Evolutionary conservation across 2,113 vertebrate genomes (phyloP).

Genomic region (Neofelis nebulosa): DNA sequence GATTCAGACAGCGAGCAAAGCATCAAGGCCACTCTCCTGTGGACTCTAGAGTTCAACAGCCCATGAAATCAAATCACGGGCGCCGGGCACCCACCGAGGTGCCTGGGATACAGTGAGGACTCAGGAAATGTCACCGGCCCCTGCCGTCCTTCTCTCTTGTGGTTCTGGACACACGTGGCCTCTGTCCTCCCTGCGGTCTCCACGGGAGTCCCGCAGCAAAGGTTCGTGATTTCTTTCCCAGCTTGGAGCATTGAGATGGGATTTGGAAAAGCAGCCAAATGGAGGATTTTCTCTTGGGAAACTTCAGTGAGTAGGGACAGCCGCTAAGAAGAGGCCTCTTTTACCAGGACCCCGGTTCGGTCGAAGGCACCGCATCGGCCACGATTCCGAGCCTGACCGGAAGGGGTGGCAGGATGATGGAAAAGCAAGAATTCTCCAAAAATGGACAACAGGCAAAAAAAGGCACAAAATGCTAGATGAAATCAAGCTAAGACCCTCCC

Average conservation of each 20-base stretch:
- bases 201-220: background rate
- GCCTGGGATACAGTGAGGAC: background rate
- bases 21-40: fast-evolving
- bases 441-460: too few relatives aligned
- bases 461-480: background rate
- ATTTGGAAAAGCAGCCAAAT: slow-evolving; percentile 11
- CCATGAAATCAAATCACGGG: fast-evolving
- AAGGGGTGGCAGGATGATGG: background rate
- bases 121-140: fast-evolving
- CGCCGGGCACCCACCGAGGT: fast-evolving
- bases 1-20: background rate
- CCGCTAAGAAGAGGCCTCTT: background rate
- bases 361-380: fast-evolving
- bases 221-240: background rate
- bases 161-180: background rate
- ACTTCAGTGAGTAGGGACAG: background rate
- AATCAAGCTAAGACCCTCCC: background rate
- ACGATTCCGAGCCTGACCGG: background rate
- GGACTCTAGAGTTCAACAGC: background rate
- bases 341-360: background rate
- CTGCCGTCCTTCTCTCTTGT: background rate
- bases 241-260: background rate
- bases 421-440: background rate
- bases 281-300: slow-evolving; percentile 63
- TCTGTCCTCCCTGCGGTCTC: fast-evolving